These are phyloP conservation scores for Typhlomys cinereus DNA, from an alignment of 2,113 vertebrate species.

Conservation along the genomic window DNA sequence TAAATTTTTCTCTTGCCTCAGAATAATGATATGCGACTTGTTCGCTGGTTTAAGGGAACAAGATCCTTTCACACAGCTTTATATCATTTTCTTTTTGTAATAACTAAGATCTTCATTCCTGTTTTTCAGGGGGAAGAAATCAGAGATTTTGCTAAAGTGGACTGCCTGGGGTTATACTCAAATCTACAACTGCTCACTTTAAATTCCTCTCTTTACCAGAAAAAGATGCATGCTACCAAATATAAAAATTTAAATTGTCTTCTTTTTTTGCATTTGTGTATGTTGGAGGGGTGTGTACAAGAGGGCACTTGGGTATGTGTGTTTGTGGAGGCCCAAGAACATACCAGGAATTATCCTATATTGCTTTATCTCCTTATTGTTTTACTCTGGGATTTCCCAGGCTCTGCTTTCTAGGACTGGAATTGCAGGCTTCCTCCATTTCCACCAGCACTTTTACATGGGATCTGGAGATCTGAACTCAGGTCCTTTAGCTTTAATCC, in stretches of 20 bases:
- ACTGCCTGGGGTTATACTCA: not conserved
- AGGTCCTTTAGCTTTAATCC: too few relatives aligned
- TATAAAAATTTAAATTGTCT: not conserved
- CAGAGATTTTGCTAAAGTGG: not conserved
- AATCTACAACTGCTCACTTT: not conserved
- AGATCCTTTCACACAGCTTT: not conserved
- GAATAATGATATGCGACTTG: not conserved
- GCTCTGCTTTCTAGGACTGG: too few relatives aligned
- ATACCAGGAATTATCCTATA: too few relatives aligned
- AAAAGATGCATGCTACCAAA: not conserved
- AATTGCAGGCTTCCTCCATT: too few relatives aligned
- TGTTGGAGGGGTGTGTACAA: too few relatives aligned
- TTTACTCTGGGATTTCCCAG: too few relatives aligned
- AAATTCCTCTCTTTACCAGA: not conserved
- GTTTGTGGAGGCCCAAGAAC: too few relatives aligned
- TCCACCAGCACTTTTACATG: too few relatives aligned
- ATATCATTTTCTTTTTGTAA: constrained; percentile 8
- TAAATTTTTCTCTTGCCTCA: not conserved
- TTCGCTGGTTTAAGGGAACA: not conserved
- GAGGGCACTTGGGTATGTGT: too few relatives aligned
- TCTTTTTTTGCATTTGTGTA: too few relatives aligned
- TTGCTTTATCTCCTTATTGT: too few relatives aligned
- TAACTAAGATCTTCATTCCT: constrained; percentile 23
- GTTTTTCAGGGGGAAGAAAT: constrained; percentile 12
- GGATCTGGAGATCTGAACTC: too few relatives aligned